phyloP scores from a whole-genome alignment of 2,797 vertebrate species.

The Psittacula derbiana region DNA sequence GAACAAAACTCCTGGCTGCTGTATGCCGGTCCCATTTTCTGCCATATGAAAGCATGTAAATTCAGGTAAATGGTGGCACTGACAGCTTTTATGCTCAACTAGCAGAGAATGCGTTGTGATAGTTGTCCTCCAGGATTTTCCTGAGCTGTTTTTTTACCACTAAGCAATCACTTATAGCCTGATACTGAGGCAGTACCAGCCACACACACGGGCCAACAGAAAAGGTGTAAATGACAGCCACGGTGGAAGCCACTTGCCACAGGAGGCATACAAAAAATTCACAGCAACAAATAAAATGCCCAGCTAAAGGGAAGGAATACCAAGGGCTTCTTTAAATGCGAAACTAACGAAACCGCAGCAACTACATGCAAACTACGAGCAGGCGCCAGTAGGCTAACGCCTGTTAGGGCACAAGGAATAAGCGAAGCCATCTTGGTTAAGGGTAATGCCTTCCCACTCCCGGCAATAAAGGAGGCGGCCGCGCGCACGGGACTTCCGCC shows the following conservation, averaged over 20 bases:
- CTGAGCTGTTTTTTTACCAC: not conserved
- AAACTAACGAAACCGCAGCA: not conserved
- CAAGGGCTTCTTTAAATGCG: not conserved
- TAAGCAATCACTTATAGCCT: fast-evolving
- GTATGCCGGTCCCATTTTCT: not conserved
- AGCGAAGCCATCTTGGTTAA: fast-evolving
- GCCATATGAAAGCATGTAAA: not conserved
- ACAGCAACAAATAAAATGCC: not conserved
- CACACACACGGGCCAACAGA: not conserved
- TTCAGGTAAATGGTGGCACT: fast-evolving
- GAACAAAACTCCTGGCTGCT: not conserved
- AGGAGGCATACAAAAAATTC: fast-evolving
- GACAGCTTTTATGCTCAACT: not conserved
- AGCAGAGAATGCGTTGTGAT: not conserved
- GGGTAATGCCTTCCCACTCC: fast-evolving
- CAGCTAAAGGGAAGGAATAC: too few species aligned
- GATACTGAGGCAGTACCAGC: fast-evolving
- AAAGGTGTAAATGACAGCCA: not conserved
- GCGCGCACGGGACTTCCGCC: not conserved
- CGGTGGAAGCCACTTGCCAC: fast-evolving
- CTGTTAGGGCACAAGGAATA: fast-evolving
- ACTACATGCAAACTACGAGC: fast-evolving
- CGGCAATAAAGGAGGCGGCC: fast-evolving
- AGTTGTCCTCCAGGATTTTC: fast-evolving
- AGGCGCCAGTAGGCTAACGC: fast-evolving